phyloP scores from a whole-genome alignment of 2,113 vertebrate species.

The Lophotis ruficrista region DNA sequence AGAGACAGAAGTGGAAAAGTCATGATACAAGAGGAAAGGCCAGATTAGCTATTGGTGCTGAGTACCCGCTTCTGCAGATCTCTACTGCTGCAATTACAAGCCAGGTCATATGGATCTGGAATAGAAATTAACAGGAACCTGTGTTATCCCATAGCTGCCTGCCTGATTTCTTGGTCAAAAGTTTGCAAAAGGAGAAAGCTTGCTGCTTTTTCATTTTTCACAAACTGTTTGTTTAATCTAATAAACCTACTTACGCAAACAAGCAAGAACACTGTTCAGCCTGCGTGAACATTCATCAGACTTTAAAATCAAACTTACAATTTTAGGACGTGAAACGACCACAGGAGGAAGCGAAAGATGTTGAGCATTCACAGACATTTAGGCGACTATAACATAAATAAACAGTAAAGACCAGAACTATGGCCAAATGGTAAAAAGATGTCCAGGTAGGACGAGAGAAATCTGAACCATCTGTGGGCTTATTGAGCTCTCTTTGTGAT shows the following conservation, averaged over 20 bases:
- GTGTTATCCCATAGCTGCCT: neutral
- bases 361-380: rapidly evolving
- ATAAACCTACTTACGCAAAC: neutral
- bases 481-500: neutral
- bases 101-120: neutral
- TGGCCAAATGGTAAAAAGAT: neutral
- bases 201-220: neutral
- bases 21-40: neutral
- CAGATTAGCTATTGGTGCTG: neutral
- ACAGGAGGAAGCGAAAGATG: neutral
- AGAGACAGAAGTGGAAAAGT: neutral
- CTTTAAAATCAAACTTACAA: neutral
- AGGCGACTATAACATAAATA: neutral
- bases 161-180: neutral
- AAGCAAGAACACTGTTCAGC: neutral
- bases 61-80: neutral
- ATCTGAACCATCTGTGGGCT: neutral
- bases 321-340: neutral
- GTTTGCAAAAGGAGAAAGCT: neutral
- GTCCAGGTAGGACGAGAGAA: neutral
- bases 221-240: neutral
- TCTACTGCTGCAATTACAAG: neutral
- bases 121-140: neutral
- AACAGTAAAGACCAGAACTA: neutral
- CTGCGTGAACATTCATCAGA: neutral